These are phyloP conservation scores for Melieria crassipennis DNA, from an alignment of 2,888 invertebrate genomes.

Conservation along the genomic window DNA sequence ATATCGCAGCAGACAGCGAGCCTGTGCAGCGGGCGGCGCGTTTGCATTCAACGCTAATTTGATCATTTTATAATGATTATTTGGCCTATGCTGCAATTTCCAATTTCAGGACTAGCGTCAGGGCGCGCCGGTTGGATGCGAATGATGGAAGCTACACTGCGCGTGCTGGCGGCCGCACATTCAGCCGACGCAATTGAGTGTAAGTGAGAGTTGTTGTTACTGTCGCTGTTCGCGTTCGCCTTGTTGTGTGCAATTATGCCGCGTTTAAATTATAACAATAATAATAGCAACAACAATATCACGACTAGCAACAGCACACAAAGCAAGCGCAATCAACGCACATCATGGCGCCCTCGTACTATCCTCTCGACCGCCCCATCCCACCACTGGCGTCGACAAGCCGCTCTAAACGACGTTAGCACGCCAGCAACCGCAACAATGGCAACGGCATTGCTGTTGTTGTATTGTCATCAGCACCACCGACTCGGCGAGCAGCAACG, in stretches of 20 bases:
- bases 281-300: conserved; percentile 22
- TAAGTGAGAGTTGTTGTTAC: conserved; percentile 6
- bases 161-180: not conserved
- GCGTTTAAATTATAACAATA: conserved; percentile 29
- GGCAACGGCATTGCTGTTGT: not conserved
- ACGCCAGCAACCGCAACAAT: not conserved
- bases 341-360: no score
- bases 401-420: not conserved
- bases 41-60: no score
- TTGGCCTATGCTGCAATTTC: no score
- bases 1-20: no score
- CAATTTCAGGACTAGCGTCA: no score
- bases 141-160: no score
- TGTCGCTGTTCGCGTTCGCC: not conserved
- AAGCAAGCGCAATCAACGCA: not conserved
- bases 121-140: no score
- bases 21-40: no score
- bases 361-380: no score
- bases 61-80: no score
- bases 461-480: no score
- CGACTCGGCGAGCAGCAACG: not conserved
- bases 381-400: no score
- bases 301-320: conserved; percentile 1
- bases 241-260: conserved; percentile 25
- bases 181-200: not conserved